Evolutionary conservation across 2,113 vertebrate genomes (phyloP), one percentile per base, ranked within the genome.

Genomic region (Centropus bengalensis): DNA sequence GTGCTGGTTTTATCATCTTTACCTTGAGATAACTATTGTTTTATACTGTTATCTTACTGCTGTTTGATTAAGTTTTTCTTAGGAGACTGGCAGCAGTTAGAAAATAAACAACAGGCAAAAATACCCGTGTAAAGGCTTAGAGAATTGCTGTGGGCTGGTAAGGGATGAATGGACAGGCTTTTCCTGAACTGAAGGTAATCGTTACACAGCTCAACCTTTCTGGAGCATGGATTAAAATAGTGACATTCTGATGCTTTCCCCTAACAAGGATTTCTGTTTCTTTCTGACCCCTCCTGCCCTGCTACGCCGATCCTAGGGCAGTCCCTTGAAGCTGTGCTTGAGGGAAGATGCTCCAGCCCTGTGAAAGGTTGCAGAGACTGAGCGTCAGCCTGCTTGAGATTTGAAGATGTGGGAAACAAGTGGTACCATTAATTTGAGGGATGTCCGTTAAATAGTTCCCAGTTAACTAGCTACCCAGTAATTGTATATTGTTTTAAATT

Each of bases 161-260:
- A 15, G 56, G 69, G 32, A 1, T 0, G 28, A 3, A 1, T 9
- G 15, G 67, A 45, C 18, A 6, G 0, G 11, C 3, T 32, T 7
- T 4, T 14, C 20, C 51, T 28, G 38, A 19, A 3, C 3, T 14
- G 28, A 30, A 17, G 21, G 7, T 60, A 21, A 5, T 12, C 8
- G 18, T 33, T 40, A 5, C n/a, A 8, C n/a, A 4, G 1, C 60
- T 56, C 59, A 9, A 0, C 40, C 42, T 19, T 30, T 22, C 26
- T 11, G 32, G 26, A 30, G 24, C 0, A 1, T 28, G 14, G 4
- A 8, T 14, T 22, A 12, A 33, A 56, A 19, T 3, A 12, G 10
- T 1, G 20, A 10, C 0, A 2, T 51, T 49, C 23, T 30, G 32
- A 8, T 23, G 42, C 20, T 27, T 63, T 58, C 55, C 28, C 3